These are phyloP conservation scores for Verasper variegatus DNA, from an alignment of 2,113 vertebrate genomes.

Conservation along the genomic window DNA sequence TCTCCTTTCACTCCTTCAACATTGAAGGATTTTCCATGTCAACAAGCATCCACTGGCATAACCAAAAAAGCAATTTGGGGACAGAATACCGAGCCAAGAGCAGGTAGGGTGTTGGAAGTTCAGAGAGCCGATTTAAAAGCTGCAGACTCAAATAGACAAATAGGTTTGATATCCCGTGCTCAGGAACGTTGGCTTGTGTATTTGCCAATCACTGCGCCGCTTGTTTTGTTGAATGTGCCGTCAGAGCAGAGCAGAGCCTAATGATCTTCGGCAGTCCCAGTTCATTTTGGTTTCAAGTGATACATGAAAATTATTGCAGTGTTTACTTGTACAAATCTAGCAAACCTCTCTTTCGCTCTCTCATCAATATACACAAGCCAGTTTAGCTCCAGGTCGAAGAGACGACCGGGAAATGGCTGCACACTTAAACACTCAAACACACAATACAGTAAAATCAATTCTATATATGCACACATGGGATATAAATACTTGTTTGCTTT, in stretches of 20 bases:
- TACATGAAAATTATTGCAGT: slow-evolving; percentile 67
- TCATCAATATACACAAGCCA: slow-evolving; percentile 62
- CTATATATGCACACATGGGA: background rate
- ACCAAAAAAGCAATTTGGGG: slow-evolving; percentile 21
- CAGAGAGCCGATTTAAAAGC: slow-evolving; percentile 50
- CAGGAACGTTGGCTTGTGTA: slow-evolving; percentile 48
- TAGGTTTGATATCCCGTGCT: slow-evolving; percentile 55
- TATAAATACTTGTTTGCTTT: background rate
- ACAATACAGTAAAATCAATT: slow-evolving; percentile 10
- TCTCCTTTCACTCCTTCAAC: slow-evolving; percentile 21
- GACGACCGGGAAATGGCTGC: background rate
- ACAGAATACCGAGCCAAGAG: slow-evolving; percentile 34
- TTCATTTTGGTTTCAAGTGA: slow-evolving; percentile 68
- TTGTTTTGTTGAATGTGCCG: slow-evolving; percentile 67
- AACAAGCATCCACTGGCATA: slow-evolving; percentile 35
- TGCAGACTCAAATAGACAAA: slow-evolving; percentile 56
- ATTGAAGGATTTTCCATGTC: slow-evolving; percentile 43
- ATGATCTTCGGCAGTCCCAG: slow-evolving; percentile 60
- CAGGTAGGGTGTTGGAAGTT: slow-evolving; percentile 34
- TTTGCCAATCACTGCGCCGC: slow-evolving; percentile 58
- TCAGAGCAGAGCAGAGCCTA: slow-evolving; percentile 59
- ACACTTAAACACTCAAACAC: background rate
- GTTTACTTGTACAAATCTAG: slow-evolving; percentile 67
- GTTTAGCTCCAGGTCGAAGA: slow-evolving; percentile 54
- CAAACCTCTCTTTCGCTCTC: slow-evolving; percentile 54